These are phyloP conservation scores for Diglossa cyanea DNA, from an alignment of 2,797 vertebrate species.

Conservation along the genomic window DNA sequence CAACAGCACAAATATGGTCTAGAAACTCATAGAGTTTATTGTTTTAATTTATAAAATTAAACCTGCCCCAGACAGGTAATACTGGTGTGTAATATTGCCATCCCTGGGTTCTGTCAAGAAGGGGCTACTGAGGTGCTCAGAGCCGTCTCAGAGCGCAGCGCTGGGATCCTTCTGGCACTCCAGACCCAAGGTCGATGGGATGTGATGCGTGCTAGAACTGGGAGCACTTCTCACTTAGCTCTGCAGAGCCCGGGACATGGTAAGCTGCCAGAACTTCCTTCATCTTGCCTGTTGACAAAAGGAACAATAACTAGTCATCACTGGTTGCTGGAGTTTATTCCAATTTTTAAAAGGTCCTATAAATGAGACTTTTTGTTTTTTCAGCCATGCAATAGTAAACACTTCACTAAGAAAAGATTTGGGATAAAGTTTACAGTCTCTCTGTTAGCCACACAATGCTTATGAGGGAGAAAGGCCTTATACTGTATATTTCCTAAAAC, in stretches of 20 bases:
- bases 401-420: background rate
- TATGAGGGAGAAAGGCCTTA: background rate
- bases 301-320: conserved; percentile 80
- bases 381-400: conserved; percentile 29
- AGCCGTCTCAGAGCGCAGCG: conserved; percentile 70
- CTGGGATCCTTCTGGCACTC: conserved; percentile 75
- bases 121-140: conserved; percentile 68
- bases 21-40: conserved; percentile 82
- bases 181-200: conserved; percentile 72
- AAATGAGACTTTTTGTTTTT: background rate
- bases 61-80: conserved; percentile 78
- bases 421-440: background rate
- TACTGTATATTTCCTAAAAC: background rate
- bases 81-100: conserved; percentile 69
- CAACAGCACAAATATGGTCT: conserved; percentile 69
- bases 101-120: conserved; percentile 72
- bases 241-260: conserved; percentile 76
- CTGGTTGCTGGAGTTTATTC: conserved; percentile 59
- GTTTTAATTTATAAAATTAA: conserved; percentile 83
- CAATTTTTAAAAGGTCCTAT: conserved; percentile 28
- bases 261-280: conserved; percentile 77
- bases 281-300: conserved; percentile 83
- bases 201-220: conserved; percentile 70
- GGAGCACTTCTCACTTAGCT: conserved; percentile 73
- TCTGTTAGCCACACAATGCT: background rate